Evolutionary conservation across 2,113 vertebrate genomes (phyloP).

Genomic region (Datnioides undecimradiatus): DNA sequence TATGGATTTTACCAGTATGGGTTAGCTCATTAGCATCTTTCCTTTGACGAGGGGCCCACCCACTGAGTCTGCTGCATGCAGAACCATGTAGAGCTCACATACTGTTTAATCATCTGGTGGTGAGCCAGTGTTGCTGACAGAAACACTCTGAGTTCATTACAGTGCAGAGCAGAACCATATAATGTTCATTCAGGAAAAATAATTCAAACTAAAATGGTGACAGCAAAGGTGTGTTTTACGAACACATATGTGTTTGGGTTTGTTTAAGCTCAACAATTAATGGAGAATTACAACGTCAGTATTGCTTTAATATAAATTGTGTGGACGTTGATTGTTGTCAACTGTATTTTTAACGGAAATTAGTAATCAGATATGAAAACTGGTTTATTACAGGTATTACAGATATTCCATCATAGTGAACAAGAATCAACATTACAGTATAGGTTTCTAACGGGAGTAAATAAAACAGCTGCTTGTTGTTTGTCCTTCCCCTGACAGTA

Average conservation of each 20-base stretch:
- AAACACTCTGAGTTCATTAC: constrained; percentile 58
- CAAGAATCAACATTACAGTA: not conserved
- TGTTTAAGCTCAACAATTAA: not conserved
- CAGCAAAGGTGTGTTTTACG: constrained; percentile 40
- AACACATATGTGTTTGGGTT: too few species aligned
- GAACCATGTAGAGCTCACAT: constrained; percentile 59
- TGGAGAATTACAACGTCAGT: not conserved
- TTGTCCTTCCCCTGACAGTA: too few species aligned
- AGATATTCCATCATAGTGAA: not conserved
- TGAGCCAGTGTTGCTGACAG: constrained; percentile 66
- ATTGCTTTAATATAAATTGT: not conserved
- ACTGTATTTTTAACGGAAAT: not conserved
- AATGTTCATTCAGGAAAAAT: constrained; percentile 55
- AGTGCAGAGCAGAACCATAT: constrained; percentile 36
- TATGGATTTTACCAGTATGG: constrained; percentile 65
- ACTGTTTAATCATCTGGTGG: constrained; percentile 72
- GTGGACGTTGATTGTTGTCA: not conserved
- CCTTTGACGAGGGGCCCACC: constrained; percentile 78
- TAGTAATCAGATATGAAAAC: not conserved
- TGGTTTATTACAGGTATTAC: not conserved
- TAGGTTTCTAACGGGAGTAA: too few species aligned
- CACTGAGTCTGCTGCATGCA: constrained; percentile 69
- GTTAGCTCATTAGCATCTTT: constrained; percentile 77
- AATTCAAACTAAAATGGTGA: constrained; percentile 28
- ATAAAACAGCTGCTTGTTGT: too few species aligned